Percentiles rank a stretch among this genome's conserved stretches.
These are phyloP conservation scores for Trinorchestia longiramus DNA, from an alignment of 1,140 invertebrate genomes.

Conservation along the genomic window DNA sequence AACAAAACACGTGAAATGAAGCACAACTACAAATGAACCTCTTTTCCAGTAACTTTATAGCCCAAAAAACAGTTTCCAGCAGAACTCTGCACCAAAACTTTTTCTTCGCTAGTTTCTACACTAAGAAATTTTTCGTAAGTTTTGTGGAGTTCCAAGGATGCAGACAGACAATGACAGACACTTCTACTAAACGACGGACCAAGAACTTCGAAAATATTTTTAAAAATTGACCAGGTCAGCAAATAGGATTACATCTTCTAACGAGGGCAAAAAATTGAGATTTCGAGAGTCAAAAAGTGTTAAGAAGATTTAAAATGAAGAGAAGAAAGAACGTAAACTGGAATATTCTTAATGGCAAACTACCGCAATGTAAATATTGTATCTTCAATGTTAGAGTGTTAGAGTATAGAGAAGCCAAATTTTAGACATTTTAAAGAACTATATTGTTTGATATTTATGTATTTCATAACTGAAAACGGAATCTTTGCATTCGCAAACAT, in stretches of 20 bases:
- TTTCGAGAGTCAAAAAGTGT: not conserved
- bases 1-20: not conserved
- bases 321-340: too few species aligned
- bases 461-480: too few species aligned
- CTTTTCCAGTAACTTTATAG: not conserved
- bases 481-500: too few species aligned
- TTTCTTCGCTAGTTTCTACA: not conserved
- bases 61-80: not conserved
- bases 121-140: not conserved
- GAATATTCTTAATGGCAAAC: too few species aligned
- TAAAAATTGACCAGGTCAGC: not conserved
- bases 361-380: too few species aligned
- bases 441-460: too few species aligned
- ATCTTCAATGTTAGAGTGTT: too few species aligned
- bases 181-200: not conserved
- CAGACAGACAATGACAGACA: not conserved
- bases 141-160: not conserved
- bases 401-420: too few species aligned
- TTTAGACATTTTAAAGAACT: too few species aligned
- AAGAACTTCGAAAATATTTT: not conserved
- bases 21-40: not conserved
- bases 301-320: not conserved
- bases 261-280: not conserved
- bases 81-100: not conserved
- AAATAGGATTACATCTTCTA: slow-evolving; percentile 9